Evolutionary conservation across 2,797 vertebrate genomes (phyloP), one percentile per base, ranked within the genome.

Genomic region (Tauraco hartlaubi): DNA sequence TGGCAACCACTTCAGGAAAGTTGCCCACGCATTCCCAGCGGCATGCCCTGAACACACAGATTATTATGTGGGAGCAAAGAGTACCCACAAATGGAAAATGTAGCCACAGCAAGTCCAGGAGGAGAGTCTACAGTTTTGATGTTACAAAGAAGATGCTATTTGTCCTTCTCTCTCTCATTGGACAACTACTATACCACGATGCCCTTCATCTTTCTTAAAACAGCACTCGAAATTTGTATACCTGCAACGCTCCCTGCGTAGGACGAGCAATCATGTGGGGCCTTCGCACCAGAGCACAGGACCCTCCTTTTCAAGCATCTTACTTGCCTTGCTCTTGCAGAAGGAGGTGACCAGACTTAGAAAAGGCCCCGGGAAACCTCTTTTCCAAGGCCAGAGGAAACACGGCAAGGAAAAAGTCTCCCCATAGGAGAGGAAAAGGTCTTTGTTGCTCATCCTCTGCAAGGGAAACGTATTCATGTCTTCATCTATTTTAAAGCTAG

Each of bases 101-200:
- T 56, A 92, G 49, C 12, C 56, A 79, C 51, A 76, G 31, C 12
- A 67, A 63, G 28, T 11, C 56, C 41, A 90, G 23, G 8, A 80
- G 56, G 11, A 61, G 8, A 58, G 33, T 11, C 46, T 69, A 3
- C 2, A 22, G 9, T 31, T 83, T 54, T 25, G 41, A 51, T 29
- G 23, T 35, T 37, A 51, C 10, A 69, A 64, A 8, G 15, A 56
- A 67, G 58, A 46, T 49, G 25, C 22, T 15, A 9, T 72, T 89
- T 59, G 37, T 48, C 81, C 29, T 68, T 58, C n/a, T 67, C 25
- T 31, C 19, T 68, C 56, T 58, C 73, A 58, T 1, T 59, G 35
- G 26, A 12, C 22, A 39, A 48, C 16, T 33, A 29, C 54, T 41
- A 46, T 8, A 44, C 6, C 20, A 35, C 0, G 1, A 64, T 33